Evolutionary conservation across 2,888 invertebrate genomes (phyloP), one percentile per base, ranked within the genome.

Genomic region (Pogonocherus hispidulus): DNA sequence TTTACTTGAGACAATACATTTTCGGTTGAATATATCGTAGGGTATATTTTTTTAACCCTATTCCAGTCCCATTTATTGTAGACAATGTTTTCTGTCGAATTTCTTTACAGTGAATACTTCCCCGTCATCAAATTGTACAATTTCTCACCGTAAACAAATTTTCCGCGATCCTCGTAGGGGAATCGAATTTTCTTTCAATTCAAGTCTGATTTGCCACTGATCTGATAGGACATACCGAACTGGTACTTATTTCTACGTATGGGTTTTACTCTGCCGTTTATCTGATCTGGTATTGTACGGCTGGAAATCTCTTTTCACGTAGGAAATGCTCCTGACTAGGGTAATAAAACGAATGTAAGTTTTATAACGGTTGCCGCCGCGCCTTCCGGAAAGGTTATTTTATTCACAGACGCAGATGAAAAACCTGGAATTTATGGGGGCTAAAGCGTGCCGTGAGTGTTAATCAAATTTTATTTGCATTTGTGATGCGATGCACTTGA

Each of bases 181-280:
- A n/a, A 55, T 55, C 20, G 35, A 37, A 32, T 47, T 47, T 27
- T 16, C 18, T 51, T 32, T 14, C 49, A 35, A 51, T 37, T n/a
- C 46, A 37, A 49, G 51, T 49, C 9, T 62, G 22, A 35, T 46
- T 62, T 37, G 19, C 27, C 27, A 20, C 35, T 55, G 62, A 49
- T 62, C 20, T 51, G 37, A 32, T 22, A 11, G 27, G 20, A 27
- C 62, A 27, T 35, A 49, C 19, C n/a, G 20, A 49, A 62, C 27
- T 16, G 59, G 35, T 59, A 47, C 44, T 59, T 59, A 59, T 59
- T 62, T 62, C 51, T 51, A 51, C 35, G 35, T 62, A 49, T 19
- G 4, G 51, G 27, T 37, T 62, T 62, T 51, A 47, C 18, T 47
- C 47, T 18, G 18, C 16, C 27, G 44, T 57, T 46, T 57, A 57